phyloP scores from a whole-genome alignment of 2,888 invertebrate species.

The Dioctria linearis region DNA sequence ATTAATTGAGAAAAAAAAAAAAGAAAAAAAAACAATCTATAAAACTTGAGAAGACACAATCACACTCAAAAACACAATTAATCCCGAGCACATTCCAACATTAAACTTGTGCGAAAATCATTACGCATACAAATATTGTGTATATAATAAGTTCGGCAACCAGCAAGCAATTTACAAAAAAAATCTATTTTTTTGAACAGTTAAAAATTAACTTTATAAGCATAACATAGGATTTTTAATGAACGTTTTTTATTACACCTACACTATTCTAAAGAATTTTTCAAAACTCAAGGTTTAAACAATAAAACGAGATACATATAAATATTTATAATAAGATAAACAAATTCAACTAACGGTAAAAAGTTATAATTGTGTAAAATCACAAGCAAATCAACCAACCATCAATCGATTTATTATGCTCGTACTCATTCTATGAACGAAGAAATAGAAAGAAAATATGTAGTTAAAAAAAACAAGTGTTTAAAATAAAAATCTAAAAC shows the following conservation, averaged over 20 bases:
- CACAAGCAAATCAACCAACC: not conserved
- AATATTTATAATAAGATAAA: not conserved
- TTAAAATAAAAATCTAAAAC: conserved; percentile 33
- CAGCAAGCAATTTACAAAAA: not conserved
- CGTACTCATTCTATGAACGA: conserved; percentile 50
- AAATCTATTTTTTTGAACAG: conserved; percentile 37
- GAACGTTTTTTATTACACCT: conserved; percentile 23
- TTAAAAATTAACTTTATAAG: conserved; percentile 32
- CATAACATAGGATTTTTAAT: conserved; percentile 41
- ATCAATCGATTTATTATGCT: conserved; percentile 39
- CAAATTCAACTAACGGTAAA: conserved; percentile 17
- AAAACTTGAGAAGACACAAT: conserved; percentile 18
- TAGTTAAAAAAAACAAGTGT: conserved; percentile 23
- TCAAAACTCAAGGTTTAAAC: conserved; percentile 24
- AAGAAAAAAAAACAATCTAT: not conserved
- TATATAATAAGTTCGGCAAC: conserved; percentile 17
- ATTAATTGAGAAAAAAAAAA: not conserved
- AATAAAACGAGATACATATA: conserved; percentile 10
- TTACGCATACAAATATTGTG: conserved; percentile 6
- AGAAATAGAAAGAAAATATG: not conserved
- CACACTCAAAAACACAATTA: conserved; percentile 30
- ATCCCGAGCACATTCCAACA: conserved; percentile 42
- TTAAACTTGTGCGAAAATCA: not conserved
- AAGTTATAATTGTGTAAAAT: conserved; percentile 16
- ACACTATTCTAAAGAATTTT: conserved; percentile 35